phyloP scores from a whole-genome alignment of 2,888 invertebrate genomes.

The Autographa pulchrina region DNA sequence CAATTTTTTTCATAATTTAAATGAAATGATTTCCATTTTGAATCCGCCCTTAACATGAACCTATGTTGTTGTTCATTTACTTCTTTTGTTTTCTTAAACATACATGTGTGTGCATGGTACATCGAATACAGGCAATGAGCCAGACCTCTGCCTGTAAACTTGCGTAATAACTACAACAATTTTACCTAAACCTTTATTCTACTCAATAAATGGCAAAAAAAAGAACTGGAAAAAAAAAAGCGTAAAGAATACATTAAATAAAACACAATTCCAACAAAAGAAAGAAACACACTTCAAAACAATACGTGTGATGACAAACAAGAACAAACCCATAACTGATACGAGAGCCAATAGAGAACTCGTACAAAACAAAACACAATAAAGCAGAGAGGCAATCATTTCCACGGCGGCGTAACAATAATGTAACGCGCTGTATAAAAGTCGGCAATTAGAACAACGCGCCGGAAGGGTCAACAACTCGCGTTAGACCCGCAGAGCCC shows the following conservation, averaged over 20 bases:
- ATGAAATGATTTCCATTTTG: too few species aligned
- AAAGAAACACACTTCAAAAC: background rate
- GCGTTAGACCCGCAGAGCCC: slow-evolving; percentile 25
- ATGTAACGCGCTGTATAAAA: slow-evolving; percentile 33
- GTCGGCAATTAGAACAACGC: slow-evolving; percentile 36
- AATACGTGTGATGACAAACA: slow-evolving; percentile 3
- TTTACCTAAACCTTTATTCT: too few species aligned
- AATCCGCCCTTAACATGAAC: too few species aligned
- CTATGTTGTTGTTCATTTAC: too few species aligned
- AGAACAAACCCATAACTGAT: background rate
- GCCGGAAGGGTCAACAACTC: slow-evolving; percentile 36
- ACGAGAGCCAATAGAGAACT: background rate
- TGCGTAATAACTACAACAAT: too few species aligned
- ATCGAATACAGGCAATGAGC: too few species aligned
- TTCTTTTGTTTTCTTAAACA: too few species aligned
- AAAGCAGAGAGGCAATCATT: slow-evolving; percentile 23
- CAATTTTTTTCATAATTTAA: too few species aligned
- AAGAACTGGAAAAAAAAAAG: too few species aligned
- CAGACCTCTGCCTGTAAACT: too few species aligned
- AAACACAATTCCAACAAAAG: background rate
- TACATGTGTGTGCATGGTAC: too few species aligned
- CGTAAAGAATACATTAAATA: background rate
- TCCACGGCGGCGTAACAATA: slow-evolving; percentile 24
- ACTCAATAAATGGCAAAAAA: too few species aligned
- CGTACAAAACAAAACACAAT: slow-evolving; percentile 3